phyloP scores from a whole-genome alignment of 2,888 invertebrate genomes.

The Caenorhabditis auriculariae region DNA sequence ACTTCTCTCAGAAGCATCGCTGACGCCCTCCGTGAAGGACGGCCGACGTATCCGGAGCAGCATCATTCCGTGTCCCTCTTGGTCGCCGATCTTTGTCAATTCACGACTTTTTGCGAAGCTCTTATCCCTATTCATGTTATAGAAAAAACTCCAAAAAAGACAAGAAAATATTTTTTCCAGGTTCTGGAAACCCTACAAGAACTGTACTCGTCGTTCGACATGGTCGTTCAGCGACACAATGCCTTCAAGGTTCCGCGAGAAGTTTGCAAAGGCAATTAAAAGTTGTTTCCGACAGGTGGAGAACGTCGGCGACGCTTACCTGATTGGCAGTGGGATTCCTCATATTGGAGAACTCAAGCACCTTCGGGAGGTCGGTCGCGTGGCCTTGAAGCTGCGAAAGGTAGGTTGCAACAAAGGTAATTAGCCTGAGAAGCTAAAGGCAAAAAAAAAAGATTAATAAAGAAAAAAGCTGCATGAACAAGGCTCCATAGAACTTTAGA shows the following conservation, averaged over 20 bases:
- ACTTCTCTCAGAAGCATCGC: constrained; percentile 30
- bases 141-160: neutral
- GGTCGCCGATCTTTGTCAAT: constrained; percentile 43
- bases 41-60: constrained; percentile 31
- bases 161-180: constrained; percentile 11
- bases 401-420: constrained; percentile 3
- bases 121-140: constrained; percentile 43
- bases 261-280: neutral
- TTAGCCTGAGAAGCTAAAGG: neutral
- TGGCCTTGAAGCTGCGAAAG: constrained; percentile 30
- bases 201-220: constrained; percentile 43
- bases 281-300: constrained; percentile 24
- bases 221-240: constrained; percentile 32
- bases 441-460: neutral
- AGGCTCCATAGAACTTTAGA: neutral
- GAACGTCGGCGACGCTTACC: constrained; percentile 46
- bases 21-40: constrained; percentile 30
- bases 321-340: constrained; percentile 43
- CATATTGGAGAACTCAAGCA: constrained; percentile 28
- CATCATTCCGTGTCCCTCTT: constrained; percentile 35
- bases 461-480: no score
- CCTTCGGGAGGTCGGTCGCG: constrained; percentile 29
- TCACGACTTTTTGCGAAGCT: constrained; percentile 41
- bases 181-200: constrained; percentile 43
- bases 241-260: constrained; percentile 33